A percentile compares a stretch with the other conserved stretches of the same genome.
phyloP scores from a whole-genome alignment of 2,113 vertebrate genomes.

The Engystomops pustulosus region DNA sequence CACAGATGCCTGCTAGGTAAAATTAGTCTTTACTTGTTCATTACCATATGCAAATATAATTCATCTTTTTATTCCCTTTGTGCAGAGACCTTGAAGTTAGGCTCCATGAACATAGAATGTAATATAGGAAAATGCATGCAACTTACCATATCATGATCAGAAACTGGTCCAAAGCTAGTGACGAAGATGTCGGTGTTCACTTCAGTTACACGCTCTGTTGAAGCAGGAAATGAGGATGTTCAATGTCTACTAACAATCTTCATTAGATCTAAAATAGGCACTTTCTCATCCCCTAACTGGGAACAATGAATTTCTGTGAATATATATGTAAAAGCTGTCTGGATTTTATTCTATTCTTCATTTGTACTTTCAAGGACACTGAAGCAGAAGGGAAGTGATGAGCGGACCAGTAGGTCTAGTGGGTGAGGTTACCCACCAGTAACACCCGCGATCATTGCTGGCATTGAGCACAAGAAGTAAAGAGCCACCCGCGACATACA shows the following conservation, averaged over 20 bases:
- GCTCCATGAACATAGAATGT: slow-evolving; percentile 16
- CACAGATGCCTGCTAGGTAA: slow-evolving; percentile 22
- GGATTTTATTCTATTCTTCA: background rate
- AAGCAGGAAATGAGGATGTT: slow-evolving; percentile 90
- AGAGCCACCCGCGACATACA: no score
- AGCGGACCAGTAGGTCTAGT: no score
- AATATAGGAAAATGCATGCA: slow-evolving; percentile 35
- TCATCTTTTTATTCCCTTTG: slow-evolving; percentile 23
- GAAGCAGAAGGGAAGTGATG: no score
- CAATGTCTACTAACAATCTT: slow-evolving; percentile 79
- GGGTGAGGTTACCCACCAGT: no score
- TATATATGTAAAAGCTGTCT: background rate
- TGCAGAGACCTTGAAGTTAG: slow-evolving; percentile 24
- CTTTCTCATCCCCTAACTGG: background rate
- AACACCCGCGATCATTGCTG: no score
- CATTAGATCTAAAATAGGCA: slow-evolving; percentile 32
- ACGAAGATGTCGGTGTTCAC: slow-evolving; percentile 99
- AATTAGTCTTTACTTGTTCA: slow-evolving; percentile 10
- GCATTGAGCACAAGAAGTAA: no score
- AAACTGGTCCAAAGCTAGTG: slow-evolving; percentile 98
- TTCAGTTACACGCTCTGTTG: slow-evolving; percentile 99
- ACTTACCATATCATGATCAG: slow-evolving; percentile 98
- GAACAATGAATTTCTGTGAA: background rate
- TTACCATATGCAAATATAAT: slow-evolving; percentile 46
- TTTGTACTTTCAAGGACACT: background rate